A percentile compares a stretch with the other conserved stretches of the same genome.
phyloP scores from a whole-genome alignment of 1,140 invertebrate genomes.

The Drosophila pectinifera region DNA sequence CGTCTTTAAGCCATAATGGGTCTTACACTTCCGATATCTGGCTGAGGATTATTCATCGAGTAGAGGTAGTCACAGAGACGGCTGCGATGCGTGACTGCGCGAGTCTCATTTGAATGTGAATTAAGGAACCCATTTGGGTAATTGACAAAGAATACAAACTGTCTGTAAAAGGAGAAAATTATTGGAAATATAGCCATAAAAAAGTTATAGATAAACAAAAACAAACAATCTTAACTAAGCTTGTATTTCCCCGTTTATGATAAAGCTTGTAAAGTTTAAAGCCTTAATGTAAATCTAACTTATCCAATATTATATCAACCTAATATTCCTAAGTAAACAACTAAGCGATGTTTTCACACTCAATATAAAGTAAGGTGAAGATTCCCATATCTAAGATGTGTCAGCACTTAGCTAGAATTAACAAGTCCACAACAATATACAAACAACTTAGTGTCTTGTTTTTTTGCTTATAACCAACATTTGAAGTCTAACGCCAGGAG shows the following conservation, averaged over 20 bases:
- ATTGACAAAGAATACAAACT: constrained; percentile 13
- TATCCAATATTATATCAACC: not conserved
- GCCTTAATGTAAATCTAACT: not conserved
- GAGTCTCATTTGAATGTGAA: constrained; percentile 20
- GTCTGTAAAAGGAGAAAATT: not conserved
- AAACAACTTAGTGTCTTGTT: constrained; percentile 16
- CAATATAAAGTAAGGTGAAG: constrained; percentile 4
- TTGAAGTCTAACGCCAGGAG: not conserved
- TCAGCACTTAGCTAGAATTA: constrained; percentile 47
- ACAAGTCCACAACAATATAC: constrained; percentile 32
- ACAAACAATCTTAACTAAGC: not conserved
- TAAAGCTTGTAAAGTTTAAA: not conserved
- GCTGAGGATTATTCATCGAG: constrained; percentile 26
- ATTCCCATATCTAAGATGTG: constrained; percentile 26
- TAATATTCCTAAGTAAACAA: not conserved
- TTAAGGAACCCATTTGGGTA: constrained; percentile 7
- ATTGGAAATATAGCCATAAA: not conserved
- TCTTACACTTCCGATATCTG: constrained; percentile 41
- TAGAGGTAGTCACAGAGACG: not conserved
- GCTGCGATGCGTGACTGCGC: constrained; percentile 9
- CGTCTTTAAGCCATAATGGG: constrained; percentile 32
- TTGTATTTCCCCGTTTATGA: no score
- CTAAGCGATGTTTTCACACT: constrained; percentile 16
- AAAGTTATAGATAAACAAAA: no score
- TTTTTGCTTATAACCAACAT: not conserved